Base-by-base conservation (phyloP, 1,140 invertebrate genomes). In the Drosophila bocqueti region DNA sequence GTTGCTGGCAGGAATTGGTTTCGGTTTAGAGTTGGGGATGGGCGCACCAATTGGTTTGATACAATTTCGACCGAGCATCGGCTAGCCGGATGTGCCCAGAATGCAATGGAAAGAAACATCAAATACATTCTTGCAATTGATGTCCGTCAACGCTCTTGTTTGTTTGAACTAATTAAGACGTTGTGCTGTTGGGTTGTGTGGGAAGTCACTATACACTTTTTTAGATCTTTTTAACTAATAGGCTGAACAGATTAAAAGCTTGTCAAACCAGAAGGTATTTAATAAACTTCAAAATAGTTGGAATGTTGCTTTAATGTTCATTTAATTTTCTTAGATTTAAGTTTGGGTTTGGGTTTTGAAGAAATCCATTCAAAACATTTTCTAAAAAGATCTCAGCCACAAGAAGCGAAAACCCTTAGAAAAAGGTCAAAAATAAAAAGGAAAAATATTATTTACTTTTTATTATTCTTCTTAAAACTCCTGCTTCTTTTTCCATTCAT, bases 21-120 rank as follows among this genome's bases (percentile, higher is more conserved):
- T 57, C 54, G 46, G 42, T 16, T 40, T 57, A 38, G 54, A 24
- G 40, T 18, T 49, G 21, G 15, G 43, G 11, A 13, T 40, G 54
- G 36, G 24, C 36, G 15, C 9, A 55, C 50, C 75, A 57, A 77
- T 77, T 77, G 74, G 49, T 40, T 45, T 34, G 64, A 77, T 69
- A 68, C 65, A 77, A 69, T 69, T 77, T 57, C n/a, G 42, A 75
- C 36, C 36, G 29, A 50, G 36, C 36, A 47, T 36, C n/a, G 40
- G 29, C 7, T 15, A 24, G 21, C 6, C 40, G 40, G 49, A 62
- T 74, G 49, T 63, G 71, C 59, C 42, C 11, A 9, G 60, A 66
- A 76, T 76, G 50, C 61, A 57, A 50, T 52, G 29, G 3, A 42
- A 34, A 26, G 18, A 61, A 34, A 8, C 62, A 57, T 57, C 21